Percentiles rank a stretch among this genome's conserved stretches.
Evolutionary conservation across 2,888 invertebrate genomes (phyloP).

Genomic region (Hartigia nigra): DNA sequence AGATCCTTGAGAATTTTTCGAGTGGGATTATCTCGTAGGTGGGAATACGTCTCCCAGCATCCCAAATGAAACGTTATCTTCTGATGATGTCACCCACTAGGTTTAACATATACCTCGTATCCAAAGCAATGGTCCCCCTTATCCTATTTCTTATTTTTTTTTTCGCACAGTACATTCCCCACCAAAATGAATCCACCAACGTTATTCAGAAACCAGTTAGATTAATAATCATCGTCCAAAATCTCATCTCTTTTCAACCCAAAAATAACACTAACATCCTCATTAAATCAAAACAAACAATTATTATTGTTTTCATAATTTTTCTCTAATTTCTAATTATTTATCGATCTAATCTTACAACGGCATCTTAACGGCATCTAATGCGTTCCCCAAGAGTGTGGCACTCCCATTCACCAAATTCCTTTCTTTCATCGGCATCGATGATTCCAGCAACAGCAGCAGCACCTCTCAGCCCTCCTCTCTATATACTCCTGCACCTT

Average conservation of each 20-base stretch:
- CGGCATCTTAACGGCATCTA: neutral
- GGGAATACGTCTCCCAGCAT: neutral
- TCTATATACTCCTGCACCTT: too few relatives aligned
- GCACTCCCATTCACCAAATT: constrained; percentile 62
- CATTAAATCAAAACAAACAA: neutral
- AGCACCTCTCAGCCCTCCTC: too few relatives aligned
- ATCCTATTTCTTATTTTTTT: constrained; percentile 6
- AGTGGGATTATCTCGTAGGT: neutral
- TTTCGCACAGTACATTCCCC: constrained; percentile 1
- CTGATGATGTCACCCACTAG: neutral
- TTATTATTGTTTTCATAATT: too few relatives aligned
- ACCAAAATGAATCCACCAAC: neutral
- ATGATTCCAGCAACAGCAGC: constrained; percentile 28
- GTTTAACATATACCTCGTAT: neutral
- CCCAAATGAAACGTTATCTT: neutral
- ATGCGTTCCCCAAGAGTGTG: constrained; percentile 25
- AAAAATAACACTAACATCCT: neutral
- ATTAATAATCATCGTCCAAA: neutral
- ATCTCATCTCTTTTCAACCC: constrained; percentile 24
- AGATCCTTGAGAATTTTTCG: neutral
- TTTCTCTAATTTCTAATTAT: neutral
- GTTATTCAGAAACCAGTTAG: neutral
- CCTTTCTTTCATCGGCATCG: constrained; percentile 60
- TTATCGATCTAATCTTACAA: neutral
- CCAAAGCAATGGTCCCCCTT: neutral